These are phyloP conservation scores for Balanococcus diminutus DNA, from an alignment of 2,888 invertebrate species.

Conservation along the genomic window DNA sequence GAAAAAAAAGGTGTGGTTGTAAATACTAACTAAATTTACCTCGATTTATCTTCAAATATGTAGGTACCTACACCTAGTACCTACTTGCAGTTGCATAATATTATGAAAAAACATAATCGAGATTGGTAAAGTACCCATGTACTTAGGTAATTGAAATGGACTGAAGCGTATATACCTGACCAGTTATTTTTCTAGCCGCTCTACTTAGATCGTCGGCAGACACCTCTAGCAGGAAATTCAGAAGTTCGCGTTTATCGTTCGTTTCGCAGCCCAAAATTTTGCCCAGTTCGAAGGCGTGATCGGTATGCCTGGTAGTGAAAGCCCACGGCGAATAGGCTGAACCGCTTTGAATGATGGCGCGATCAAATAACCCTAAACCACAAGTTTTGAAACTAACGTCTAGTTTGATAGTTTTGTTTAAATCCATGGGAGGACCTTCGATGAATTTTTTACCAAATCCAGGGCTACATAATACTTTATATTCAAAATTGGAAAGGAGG, in stretches of 20 bases:
- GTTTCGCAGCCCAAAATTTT: constrained; percentile 57
- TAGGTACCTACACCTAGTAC: too few relatives aligned
- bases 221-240: constrained; percentile 57
- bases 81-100: too few relatives aligned
- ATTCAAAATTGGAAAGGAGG: too few relatives aligned
- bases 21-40: neutral
- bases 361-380: constrained; percentile 58
- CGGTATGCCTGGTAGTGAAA: constrained; percentile 51
- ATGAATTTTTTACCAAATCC: too few relatives aligned
- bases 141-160: too few relatives aligned
- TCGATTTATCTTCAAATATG: too few relatives aligned
- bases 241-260: constrained; percentile 54
- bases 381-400: too few relatives aligned
- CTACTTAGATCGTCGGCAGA: constrained; percentile 57
- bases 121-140: too few relatives aligned
- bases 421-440: too few relatives aligned
- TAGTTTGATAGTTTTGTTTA: too few relatives aligned
- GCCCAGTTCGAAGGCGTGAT: constrained; percentile 57
- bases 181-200: neutral
- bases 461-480: too few relatives aligned
- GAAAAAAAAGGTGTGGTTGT: neutral
- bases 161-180: neutral
- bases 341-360: constrained; percentile 59
- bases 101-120: too few relatives aligned
- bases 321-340: constrained; percentile 58